Conservation (phyloP, 1,140 invertebrate species). For the Adelges cooleyi region DNA sequence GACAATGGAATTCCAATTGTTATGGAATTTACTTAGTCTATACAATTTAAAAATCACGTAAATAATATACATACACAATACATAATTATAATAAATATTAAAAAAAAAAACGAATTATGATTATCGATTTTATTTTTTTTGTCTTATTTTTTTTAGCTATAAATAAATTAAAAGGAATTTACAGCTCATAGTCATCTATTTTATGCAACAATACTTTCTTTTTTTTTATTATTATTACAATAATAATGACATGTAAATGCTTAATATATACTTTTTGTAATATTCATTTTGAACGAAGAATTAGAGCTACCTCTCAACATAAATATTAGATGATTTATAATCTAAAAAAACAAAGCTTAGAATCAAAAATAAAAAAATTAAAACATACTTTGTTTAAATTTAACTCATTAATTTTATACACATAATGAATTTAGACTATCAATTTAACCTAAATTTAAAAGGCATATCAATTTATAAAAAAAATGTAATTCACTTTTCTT, state of each 20-base stretch:
- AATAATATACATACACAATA: too few relatives aligned
- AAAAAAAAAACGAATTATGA: conserved; percentile 15
- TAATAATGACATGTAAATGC: conserved; percentile 1
- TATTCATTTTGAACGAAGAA: conserved; percentile 15
- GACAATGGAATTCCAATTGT: too few relatives aligned
- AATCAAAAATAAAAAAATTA: conserved; percentile 20
- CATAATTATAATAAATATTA: background rate
- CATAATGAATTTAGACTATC: conserved; percentile 23
- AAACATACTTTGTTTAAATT: conserved; percentile 20
- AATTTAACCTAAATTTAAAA: conserved; percentile 17
- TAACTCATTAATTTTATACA: conserved; percentile 17
- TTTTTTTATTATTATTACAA: conserved; percentile 1
- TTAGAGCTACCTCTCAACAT: conserved; percentile 17
- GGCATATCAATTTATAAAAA: conserved; percentile 24
- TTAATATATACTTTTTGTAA: conserved; percentile 3
- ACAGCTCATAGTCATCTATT: conserved; percentile 15
- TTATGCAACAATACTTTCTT: conserved; percentile 2
- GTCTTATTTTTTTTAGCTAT: conserved; percentile 9
- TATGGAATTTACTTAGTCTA: too few relatives aligned
- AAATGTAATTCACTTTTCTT: conserved; percentile 8
- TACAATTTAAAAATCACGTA: too few relatives aligned
- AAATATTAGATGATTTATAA: conserved; percentile 24
- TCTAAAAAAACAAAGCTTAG: conserved; percentile 20
- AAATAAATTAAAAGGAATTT: conserved; percentile 14
- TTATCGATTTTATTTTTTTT: conserved; percentile 25